Evolutionary conservation across 2,888 invertebrate genomes (phyloP), one percentile per base, ranked within the genome.

Genomic region (Drosophila parthenogenetica): DNA sequence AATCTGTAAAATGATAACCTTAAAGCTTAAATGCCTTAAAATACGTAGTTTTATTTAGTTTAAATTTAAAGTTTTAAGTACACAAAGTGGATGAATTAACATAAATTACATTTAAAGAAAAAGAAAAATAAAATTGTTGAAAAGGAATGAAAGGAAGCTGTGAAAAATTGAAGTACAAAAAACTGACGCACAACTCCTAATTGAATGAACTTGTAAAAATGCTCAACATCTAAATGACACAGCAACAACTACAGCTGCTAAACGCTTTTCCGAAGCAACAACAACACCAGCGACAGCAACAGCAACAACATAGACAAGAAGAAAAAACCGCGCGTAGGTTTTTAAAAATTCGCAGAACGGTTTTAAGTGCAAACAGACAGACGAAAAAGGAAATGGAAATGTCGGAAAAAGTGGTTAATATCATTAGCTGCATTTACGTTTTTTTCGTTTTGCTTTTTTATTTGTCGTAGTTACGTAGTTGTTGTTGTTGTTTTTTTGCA

Each of bases 151-250:
- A 25, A 37, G 43, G 32, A 45, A 22, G 35, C 13, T 14, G 45
- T 32, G 42, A 60, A 51, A 72, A 76, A 58, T 71, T 67, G 63
- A 16, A 22, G 55, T 17, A 25, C 22, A 14, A 32, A 77, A 68
- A 74, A 75, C 60, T 69, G 69, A 75, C 63, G 77, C 77, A 69
- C 70, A 80, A 76, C 61, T 75, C 64, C 79, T 87, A 84, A 84
- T 87, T 84, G 81, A 84, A 87, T 83, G 84, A 87, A 87, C 84
- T 87, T 87, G 87, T 84, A 79, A 75, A 84, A 84, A 81, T 79
- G 68, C 77, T 68, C 58, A 75, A 75, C 79, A 79, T 50, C 69
- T 69, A 77, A 87, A 79, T 71, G 71, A 77, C 74, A 70, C 65
- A 71, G 71, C 67, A 68, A 61, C 62, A 65, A 63, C 57, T 63